Percentiles rank a stretch among this genome's conserved stretches.
Conservation (phyloP, 1,140 invertebrate species). For the Phthorimaea operculella region DNA sequence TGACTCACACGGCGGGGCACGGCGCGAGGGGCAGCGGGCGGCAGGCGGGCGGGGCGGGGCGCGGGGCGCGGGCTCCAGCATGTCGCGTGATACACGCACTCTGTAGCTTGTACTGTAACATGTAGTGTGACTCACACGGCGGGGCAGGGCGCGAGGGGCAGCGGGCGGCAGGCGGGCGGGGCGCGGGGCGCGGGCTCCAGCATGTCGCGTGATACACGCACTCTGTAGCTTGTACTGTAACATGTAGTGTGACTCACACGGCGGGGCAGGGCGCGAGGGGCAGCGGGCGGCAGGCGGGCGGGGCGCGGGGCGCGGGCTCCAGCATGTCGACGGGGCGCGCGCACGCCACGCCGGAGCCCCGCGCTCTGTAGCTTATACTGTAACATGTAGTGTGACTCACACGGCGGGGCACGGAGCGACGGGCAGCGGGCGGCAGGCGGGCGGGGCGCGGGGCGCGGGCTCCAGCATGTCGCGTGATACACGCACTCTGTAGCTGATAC, state of each 20-base stretch:
- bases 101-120: too few species aligned
- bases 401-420: constrained; percentile 17
- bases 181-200: constrained; percentile 43
- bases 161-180: constrained; percentile 15
- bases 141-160: not conserved
- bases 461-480: constrained; percentile 49
- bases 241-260: too few species aligned
- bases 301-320: constrained; percentile 45
- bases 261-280: not conserved
- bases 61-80: constrained; percentile 45
- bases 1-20: constrained; percentile 36
- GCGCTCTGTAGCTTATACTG: too few species aligned
- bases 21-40: not conserved
- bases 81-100: too few species aligned
- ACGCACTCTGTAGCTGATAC: too few species aligned
- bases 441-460: constrained; percentile 42
- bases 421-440: not conserved
- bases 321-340: constrained; percentile 52
- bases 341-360: constrained; percentile 36
- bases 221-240: too few species aligned
- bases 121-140: constrained; percentile 52
- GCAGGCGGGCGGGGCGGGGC: constrained; percentile 23
- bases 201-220: too few species aligned
- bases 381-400: too few species aligned
- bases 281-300: constrained; percentile 8